phyloP scores from a whole-genome alignment of 2,888 invertebrate species.

The Unio pictorum region DNA sequence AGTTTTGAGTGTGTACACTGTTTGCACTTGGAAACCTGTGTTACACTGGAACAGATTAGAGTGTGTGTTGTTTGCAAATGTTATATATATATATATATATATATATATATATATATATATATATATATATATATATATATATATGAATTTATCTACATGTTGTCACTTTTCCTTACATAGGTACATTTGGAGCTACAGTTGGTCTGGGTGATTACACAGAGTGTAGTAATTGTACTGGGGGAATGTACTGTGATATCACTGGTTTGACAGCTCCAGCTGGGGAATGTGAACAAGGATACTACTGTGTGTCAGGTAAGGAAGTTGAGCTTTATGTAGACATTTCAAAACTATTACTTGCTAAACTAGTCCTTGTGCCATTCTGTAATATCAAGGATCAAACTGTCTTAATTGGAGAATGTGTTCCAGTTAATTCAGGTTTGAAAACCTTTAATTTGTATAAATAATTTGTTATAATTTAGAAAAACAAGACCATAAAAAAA shows the following conservation, averaged over 20 bases:
- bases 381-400: slow-evolving; percentile 45
- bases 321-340: background rate
- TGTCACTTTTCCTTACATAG: slow-evolving; percentile 24
- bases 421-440: slow-evolving; percentile 21
- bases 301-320: slow-evolving; percentile 59
- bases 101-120: background rate
- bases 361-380: too few relatives aligned
- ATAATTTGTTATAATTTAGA: too few relatives aligned
- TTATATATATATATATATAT: background rate
- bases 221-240: slow-evolving; percentile 62
- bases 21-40: too few relatives aligned
- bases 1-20: too few relatives aligned
- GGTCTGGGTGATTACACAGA: slow-evolving; percentile 55
- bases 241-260: slow-evolving; percentile 61
- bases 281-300: slow-evolving; percentile 59
- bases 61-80: too few relatives aligned
- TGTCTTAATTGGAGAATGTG: slow-evolving; percentile 53
- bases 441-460: too few relatives aligned
- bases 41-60: too few relatives aligned
- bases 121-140: slow-evolving; percentile 1
- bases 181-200: slow-evolving; percentile 62
- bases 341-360: too few relatives aligned
- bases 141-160: background rate
- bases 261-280: slow-evolving; percentile 60
- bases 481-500: too few relatives aligned